Evolutionary conservation across 2,113 vertebrate genomes (phyloP).

Genomic region (Narcine bancroftii): DNA sequence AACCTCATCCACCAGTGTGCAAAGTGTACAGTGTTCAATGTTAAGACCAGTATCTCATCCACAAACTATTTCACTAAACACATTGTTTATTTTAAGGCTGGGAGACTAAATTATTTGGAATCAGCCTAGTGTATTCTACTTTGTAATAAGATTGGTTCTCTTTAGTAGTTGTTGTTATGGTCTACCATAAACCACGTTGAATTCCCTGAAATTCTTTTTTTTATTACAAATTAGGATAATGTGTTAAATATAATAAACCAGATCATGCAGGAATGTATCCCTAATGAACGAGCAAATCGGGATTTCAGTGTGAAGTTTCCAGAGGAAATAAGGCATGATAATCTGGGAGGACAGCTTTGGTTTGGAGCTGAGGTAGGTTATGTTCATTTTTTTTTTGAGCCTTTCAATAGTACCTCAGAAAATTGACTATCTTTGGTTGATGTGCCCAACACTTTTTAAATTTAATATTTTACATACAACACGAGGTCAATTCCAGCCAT

Average conservation of each 20-base stretch:
- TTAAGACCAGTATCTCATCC: neutral
- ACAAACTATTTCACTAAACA: neutral
- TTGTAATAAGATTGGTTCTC: neutral
- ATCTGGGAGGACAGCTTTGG: slow-evolving; percentile 94
- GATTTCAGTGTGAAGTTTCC: slow-evolving; percentile 97
- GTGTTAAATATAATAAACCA: slow-evolving; percentile 91
- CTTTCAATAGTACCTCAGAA: neutral
- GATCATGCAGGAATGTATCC: slow-evolving; percentile 97
- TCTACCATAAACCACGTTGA: neutral
- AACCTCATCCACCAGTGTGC: neutral
- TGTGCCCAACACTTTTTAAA: neutral
- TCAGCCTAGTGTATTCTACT: neutral
- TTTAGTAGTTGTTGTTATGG: neutral
- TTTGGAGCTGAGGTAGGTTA: slow-evolving; percentile 88
- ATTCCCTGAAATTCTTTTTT: slow-evolving; percentile 31
- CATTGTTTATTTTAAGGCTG: neutral
- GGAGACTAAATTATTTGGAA: neutral
- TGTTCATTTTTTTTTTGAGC: neutral
- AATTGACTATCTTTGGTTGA: neutral
- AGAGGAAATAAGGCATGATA: slow-evolving; percentile 95
- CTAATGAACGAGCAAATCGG: slow-evolving; percentile 80
- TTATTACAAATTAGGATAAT: slow-evolving; percentile 72
- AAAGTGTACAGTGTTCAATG: neutral
- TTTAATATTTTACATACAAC: no score
- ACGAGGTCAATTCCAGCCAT: no score